Conservation (phyloP, 2,888 invertebrate species). For the Stictocephala bisonia region DNA sequence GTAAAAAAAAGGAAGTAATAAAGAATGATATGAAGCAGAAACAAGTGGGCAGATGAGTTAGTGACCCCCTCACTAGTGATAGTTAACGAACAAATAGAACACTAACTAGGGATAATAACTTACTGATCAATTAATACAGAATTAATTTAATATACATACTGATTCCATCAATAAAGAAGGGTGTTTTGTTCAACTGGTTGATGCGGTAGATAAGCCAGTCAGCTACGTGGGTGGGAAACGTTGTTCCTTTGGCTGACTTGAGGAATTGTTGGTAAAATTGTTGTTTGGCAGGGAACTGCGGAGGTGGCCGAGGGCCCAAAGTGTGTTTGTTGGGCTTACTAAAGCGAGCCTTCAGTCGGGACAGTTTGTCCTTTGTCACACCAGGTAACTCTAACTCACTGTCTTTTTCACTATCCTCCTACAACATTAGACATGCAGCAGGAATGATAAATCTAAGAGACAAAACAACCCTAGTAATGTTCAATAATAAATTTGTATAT, state of each 20-base stretch:
- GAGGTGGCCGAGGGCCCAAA: slow-evolving; percentile 25
- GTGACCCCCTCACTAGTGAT: too few relatives aligned
- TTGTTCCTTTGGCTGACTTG: slow-evolving; percentile 10
- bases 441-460: too few relatives aligned
- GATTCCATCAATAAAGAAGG: slow-evolving; percentile 27
- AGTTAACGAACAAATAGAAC: too few relatives aligned
- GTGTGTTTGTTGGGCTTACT: slow-evolving; percentile 8
- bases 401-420: too few relatives aligned
- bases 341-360: slow-evolving; percentile 32
- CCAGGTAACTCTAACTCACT: slow-evolving; percentile 35
- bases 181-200: background rate
- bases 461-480: too few relatives aligned
- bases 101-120: too few relatives aligned
- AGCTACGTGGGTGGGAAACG: slow-evolving; percentile 27
- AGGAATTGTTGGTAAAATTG: slow-evolving; percentile 47
- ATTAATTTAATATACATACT: slow-evolving; percentile 42
- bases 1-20: too few relatives aligned
- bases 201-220: slow-evolving; percentile 39
- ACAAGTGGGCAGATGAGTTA: too few relatives aligned
- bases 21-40: too few relatives aligned
- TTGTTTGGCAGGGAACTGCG: slow-evolving; percentile 42
- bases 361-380: slow-evolving; percentile 41
- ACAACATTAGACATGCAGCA: too few relatives aligned
- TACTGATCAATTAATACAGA: too few relatives aligned
- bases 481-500: too few relatives aligned